Percentiles rank a stretch among this genome's conserved stretches.
phyloP scores from a whole-genome alignment of 2,888 invertebrate species.

The Chironomus riparius region DNA sequence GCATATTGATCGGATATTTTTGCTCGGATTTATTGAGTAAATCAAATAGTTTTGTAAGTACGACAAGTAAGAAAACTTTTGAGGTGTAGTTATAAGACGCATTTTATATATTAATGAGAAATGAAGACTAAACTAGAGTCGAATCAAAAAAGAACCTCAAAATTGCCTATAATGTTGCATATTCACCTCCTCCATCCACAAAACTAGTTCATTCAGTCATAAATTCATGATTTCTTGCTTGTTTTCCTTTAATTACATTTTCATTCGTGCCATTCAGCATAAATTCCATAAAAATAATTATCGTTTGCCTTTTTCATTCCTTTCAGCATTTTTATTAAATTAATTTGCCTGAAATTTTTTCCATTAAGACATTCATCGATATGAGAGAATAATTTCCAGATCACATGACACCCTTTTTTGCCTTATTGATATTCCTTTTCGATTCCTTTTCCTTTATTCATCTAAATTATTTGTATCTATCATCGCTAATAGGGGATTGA shows the following conservation, averaged over 20 bases:
- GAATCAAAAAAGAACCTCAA: too few species aligned
- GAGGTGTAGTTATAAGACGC: too few species aligned
- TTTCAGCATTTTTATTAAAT: conserved; percentile 11
- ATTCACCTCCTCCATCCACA: too few species aligned
- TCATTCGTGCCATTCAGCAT: conserved; percentile 3
- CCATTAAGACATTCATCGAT: not conserved
- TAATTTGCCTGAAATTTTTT: not conserved
- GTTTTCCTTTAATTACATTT: conserved; percentile 19
- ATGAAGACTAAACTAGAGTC: too few species aligned
- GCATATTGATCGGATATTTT: conserved; percentile 13
- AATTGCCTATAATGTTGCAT: too few species aligned
- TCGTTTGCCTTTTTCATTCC: not conserved
- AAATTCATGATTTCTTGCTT: not conserved
- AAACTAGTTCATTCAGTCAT: not conserved
- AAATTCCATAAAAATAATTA: not conserved
- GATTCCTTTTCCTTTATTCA: not conserved
- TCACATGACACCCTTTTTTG: conserved; percentile 18
- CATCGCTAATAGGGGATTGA: not conserved
- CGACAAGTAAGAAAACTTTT: not conserved
- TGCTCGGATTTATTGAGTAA: conserved; percentile 11
- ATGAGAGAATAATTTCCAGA: conserved; percentile 17
- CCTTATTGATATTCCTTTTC: too few species aligned
- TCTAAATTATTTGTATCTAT: not conserved
- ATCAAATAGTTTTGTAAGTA: conserved; percentile 4
- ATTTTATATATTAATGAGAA: too few species aligned